Base-by-base conservation (phyloP, 2,797 vertebrate species). In the Poecilia velifera region DNA sequence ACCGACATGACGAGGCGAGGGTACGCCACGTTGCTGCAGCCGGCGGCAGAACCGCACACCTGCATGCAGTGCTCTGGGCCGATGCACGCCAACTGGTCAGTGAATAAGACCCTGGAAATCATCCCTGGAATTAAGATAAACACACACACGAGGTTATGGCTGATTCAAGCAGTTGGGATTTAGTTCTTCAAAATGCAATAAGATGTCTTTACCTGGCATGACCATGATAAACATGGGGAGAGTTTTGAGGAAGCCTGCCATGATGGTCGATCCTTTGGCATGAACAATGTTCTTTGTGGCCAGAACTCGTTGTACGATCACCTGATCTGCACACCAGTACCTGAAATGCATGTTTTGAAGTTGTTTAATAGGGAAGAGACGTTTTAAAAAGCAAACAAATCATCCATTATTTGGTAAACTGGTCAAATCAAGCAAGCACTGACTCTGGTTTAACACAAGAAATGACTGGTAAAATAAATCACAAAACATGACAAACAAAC, bases 201-300 rank as follows among this genome's bases (percentile, higher is more conserved):
- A 13, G 10, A 25, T 12, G 39, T 22, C 39, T 68, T 4, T 25
- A 68, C 64, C 64, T 68, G 36, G 64, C 36, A 68, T 97, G 74
- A 99, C 98, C 16, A 99, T 99, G 82, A 99, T 91, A 88, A 99
- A 99, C 98, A 99, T 99, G 1, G 98, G 98, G 88, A 99, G 96
- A 84, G 98, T 90, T 91, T 99, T 99, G 73, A 99, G 92, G 82
- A 98, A 95, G 51, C 98, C 98, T 68, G 98, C 98, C 98, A 99
- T 98, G 53, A 99, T 96, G 4, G 98, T 99, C 4, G 98, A 94
- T 86, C 98, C 96, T 89, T 99, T 99, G 59, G 98, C 98, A 8
- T 99, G 98, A 80, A 93, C 96, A 43, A 99, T 96, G 94, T 99
- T 99, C 93, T 99, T 99, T 73, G 98, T 98, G 0, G 98, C 97